Base-by-base conservation (phyloP, 2,888 invertebrate species). In the Sussaba pulchella region DNA sequence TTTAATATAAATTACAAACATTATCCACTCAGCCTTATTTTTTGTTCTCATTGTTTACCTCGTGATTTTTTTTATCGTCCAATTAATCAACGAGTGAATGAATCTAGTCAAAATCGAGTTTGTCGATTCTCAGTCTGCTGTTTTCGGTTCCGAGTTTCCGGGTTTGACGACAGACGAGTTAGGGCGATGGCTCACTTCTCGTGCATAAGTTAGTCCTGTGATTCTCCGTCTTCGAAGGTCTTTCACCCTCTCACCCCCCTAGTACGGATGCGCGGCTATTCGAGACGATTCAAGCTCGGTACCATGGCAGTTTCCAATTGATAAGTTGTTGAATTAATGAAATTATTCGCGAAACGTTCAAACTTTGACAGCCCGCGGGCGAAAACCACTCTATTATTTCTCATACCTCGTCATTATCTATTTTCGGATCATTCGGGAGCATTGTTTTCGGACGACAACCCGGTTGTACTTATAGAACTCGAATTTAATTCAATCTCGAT, bases 31-130 rank as follows among this genome's bases (percentile, higher is more conserved):
- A n/a, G n/a, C n/a, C n/a, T n/a, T n/a, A n/a, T n/a, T n/a, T n/a
- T n/a, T n/a, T n/a, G n/a, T n/a, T n/a, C n/a, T n/a, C n/a, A n/a
- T n/a, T n/a, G n/a, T n/a, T n/a, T n/a, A n/a, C n/a, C n/a, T n/a
- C n/a, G n/a, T n/a, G n/a, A n/a, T 26, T 26, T 59, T 59, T 39
- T 19, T 59, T 19, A 36, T 19, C 59, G 59, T 39, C 39, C 36
- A 59, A 59, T 59, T 59, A 59, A 59, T 59, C 59, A 59, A 59
- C 12, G 59, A 59, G 17, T 59, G 9, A 19, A 17, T 8, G 39
- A 19, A 59, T 3, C 12, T 17, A 59, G 36, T 59, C 19, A 14
- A 14, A 10, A 39, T 59, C 31, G 59, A 19, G 14, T 59, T 39
- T 39, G 39, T 39, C 17, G 17, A 8, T 1, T 47, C 17, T 3